phyloP scores from a whole-genome alignment of 2,113 vertebrate genomes.

The Solenodon paradoxus region DNA sequence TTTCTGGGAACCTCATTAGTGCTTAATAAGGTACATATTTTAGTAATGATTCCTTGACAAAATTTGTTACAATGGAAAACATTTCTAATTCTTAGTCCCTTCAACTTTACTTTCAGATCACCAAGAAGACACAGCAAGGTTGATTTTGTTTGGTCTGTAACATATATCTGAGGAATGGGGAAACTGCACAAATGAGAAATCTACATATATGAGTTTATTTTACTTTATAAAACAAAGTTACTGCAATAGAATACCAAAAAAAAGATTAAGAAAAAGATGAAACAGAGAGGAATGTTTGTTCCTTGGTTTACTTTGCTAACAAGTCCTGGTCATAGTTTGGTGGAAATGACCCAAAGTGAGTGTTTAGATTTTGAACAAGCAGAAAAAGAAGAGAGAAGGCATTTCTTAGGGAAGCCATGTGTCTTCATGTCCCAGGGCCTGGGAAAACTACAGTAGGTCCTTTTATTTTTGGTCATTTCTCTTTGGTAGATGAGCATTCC shows the following conservation, averaged over 20 bases:
- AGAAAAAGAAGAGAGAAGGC: neutral
- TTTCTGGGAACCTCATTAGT: neutral
- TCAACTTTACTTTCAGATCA: neutral
- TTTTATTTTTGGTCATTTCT: neutral
- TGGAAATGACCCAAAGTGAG: neutral
- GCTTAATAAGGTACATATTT: neutral
- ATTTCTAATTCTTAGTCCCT: neutral
- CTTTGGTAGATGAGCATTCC: neutral
- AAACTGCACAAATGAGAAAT: too few relatives aligned
- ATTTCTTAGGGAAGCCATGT: neutral
- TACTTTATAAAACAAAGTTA: too few relatives aligned
- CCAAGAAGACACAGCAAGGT: neutral
- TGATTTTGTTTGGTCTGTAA: too few relatives aligned
- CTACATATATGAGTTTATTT: too few relatives aligned
- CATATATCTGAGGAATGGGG: too few relatives aligned
- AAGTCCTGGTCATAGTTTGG: neutral
- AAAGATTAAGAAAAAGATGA: too few relatives aligned
- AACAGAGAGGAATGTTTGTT: neutral
- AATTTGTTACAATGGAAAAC: neutral
- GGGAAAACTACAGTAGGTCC: neutral
- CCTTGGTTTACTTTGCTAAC: neutral
- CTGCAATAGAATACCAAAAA: too few relatives aligned
- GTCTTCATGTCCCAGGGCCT: accelerated
- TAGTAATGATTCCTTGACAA: neutral
- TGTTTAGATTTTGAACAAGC: neutral